phyloP scores from a whole-genome alignment of 2,113 vertebrate species.

The Narcine bancroftii region DNA sequence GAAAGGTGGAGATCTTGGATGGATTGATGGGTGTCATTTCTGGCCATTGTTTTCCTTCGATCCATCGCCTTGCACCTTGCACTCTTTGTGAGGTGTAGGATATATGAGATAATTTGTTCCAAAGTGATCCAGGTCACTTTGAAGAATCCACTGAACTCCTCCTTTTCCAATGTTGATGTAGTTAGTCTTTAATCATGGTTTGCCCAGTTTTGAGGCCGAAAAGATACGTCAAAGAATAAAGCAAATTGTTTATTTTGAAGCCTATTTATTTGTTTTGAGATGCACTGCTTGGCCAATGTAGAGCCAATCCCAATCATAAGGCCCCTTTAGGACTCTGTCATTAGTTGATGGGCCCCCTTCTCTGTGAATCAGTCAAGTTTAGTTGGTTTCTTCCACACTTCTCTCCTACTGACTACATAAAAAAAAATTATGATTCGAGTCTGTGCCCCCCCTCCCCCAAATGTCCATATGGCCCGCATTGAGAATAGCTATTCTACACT shows the following conservation, averaged over 20 bases:
- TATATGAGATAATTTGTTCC: not conserved
- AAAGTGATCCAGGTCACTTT: not conserved
- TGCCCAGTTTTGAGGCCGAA: not conserved
- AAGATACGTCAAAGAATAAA: not conserved
- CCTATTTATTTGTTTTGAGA: not conserved
- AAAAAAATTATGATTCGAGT: too few relatives aligned
- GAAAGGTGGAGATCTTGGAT: not conserved
- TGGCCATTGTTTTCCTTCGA: not conserved
- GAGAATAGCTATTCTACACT: too few relatives aligned
- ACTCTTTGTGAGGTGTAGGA: not conserved
- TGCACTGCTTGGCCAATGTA: not conserved
- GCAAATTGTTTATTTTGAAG: not conserved
- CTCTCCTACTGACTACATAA: too few relatives aligned
- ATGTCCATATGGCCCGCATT: too few relatives aligned
- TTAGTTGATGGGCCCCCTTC: too few relatives aligned
- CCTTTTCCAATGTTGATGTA: not conserved
- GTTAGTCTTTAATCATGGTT: not conserved
- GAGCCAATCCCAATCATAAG: not conserved
- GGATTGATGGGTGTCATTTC: not conserved
- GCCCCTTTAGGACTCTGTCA: too few relatives aligned
- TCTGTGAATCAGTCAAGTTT: too few relatives aligned
- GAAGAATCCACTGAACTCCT: not conserved
- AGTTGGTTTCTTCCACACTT: too few relatives aligned
- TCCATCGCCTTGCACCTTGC: not conserved
- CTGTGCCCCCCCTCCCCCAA: too few relatives aligned